A percentile compares a stretch with the other conserved stretches of the same genome.
Evolutionary conservation across 2,797 vertebrate species (phyloP).

Genomic region (Hipposideros larvatus): DNA sequence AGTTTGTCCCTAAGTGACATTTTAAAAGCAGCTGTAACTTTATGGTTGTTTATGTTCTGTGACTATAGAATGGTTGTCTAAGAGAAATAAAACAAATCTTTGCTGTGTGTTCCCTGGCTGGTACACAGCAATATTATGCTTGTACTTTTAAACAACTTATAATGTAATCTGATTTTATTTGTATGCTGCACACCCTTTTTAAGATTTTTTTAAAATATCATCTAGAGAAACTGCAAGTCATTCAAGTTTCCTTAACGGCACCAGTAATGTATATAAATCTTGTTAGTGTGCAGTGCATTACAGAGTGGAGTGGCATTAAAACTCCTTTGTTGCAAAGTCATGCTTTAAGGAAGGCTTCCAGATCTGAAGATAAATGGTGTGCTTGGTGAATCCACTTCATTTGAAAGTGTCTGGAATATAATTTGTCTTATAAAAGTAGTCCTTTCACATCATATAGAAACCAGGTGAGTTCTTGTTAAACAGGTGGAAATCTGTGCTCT

Average conservation of each 20-base stretch:
- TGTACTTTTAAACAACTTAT: slow-evolving; percentile 70
- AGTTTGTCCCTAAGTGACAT: slow-evolving; percentile 70
- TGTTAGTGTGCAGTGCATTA: slow-evolving; percentile 38
- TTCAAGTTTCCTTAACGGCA: slow-evolving; percentile 47
- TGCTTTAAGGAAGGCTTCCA: slow-evolving; percentile 3
- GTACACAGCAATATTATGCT: neutral
- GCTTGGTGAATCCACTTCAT: neutral
- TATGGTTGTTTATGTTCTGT: slow-evolving; percentile 48
- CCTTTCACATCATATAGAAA: neutral
- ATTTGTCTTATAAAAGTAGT: neutral
- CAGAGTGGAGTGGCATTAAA: slow-evolving; percentile 45
- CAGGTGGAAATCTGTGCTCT: neutral
- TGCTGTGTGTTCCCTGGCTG: slow-evolving; percentile 53
- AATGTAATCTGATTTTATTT: slow-evolving; percentile 69
- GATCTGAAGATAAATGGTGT: neutral
- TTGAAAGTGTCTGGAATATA: neutral
- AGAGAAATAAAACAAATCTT: slow-evolving; percentile 73
- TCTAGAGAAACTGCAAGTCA: slow-evolving; percentile 67
- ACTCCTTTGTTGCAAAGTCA: slow-evolving; percentile 57
- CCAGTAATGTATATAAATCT: slow-evolving; percentile 48
- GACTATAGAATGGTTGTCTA: slow-evolving; percentile 46
- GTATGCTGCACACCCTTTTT: slow-evolving; percentile 44
- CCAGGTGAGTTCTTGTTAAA: slow-evolving; percentile 43
- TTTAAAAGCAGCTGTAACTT: slow-evolving; percentile 67
- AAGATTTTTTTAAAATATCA: neutral